Evolutionary conservation across 2,888 invertebrate species (phyloP).

Genomic region (Temnothorax rugatulus): DNA sequence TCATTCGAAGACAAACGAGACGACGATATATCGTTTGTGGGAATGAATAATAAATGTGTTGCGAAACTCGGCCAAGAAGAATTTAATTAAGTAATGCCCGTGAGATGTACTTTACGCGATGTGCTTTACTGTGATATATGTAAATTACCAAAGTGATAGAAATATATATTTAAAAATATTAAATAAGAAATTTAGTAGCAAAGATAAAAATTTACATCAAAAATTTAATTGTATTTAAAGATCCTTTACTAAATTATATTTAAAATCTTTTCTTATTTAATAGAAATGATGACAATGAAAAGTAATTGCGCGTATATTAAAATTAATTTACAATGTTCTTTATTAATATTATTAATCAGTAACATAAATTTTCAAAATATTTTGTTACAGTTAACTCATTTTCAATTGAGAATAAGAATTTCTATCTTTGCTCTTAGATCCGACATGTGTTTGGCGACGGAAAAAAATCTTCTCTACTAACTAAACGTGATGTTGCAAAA

Average conservation of each 20-base stretch:
- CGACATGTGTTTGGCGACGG: background rate
- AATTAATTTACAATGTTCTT: background rate
- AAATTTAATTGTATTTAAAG: background rate
- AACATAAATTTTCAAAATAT: background rate
- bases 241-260: slow-evolving; percentile 1
- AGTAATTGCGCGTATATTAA: background rate
- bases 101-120: background rate
- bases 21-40: slow-evolving; percentile 48
- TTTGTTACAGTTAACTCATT: background rate
- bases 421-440: background rate
- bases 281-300: background rate
- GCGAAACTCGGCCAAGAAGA: slow-evolving; percentile 32
- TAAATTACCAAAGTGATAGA: background rate
- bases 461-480: background rate
- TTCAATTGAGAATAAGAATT: slow-evolving; percentile 1
- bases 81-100: slow-evolving; percentile 35
- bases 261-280: background rate
- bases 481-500: background rate
- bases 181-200: background rate
- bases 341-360: background rate
- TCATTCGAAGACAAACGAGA: slow-evolving; percentile 54
- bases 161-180: background rate
- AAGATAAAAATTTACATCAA: slow-evolving; percentile 5
- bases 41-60: slow-evolving; percentile 35
- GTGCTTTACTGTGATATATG: background rate